Percentiles rank a stretch among this genome's conserved stretches.
These are phyloP conservation scores for Clytia hemisphaerica DNA, from an alignment of 30 jellyfish, hydroid and myxozoan species.

Conservation along the genomic window DNA sequence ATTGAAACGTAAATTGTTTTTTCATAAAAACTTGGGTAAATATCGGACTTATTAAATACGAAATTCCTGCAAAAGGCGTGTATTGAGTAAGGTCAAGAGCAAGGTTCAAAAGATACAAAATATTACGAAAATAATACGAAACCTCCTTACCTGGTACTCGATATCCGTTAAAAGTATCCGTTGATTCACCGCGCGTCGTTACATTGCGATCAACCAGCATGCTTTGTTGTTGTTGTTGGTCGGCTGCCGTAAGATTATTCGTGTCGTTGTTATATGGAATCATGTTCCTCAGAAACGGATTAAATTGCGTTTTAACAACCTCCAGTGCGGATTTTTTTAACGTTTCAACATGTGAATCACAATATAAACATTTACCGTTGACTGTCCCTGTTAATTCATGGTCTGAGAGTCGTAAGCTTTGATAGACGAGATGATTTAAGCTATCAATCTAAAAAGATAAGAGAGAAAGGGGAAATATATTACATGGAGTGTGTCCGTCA, in stretches of 20 bases:
- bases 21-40: no score
- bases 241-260: background rate
- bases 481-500: no score
- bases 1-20: no score
- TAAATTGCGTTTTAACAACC: slow-evolving; percentile 54
- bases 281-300: slow-evolving; percentile 46
- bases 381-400: slow-evolving; percentile 45
- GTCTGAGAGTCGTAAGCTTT: slow-evolving; percentile 67
- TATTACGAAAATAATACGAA: background rate
- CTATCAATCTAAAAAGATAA: slow-evolving; percentile 59
- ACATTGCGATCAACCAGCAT: background rate
- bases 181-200: slow-evolving; percentile 14
- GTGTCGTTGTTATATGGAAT: background rate
- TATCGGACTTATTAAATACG: no score
- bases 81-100: no score
- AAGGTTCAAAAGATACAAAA: background rate
- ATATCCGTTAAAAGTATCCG: slow-evolving; percentile 18
- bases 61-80: no score
- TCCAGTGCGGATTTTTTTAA: slow-evolving; percentile 64
- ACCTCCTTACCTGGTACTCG: background rate
- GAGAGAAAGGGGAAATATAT: background rate
- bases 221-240: background rate
- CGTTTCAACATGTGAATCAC: slow-evolving; percentile 74
- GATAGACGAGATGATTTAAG: slow-evolving; percentile 57
- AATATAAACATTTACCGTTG: slow-evolving; percentile 73